These are phyloP conservation scores for Oophaga sylvatica DNA, from an alignment of 2,797 vertebrate species.

Conservation along the genomic window DNA sequence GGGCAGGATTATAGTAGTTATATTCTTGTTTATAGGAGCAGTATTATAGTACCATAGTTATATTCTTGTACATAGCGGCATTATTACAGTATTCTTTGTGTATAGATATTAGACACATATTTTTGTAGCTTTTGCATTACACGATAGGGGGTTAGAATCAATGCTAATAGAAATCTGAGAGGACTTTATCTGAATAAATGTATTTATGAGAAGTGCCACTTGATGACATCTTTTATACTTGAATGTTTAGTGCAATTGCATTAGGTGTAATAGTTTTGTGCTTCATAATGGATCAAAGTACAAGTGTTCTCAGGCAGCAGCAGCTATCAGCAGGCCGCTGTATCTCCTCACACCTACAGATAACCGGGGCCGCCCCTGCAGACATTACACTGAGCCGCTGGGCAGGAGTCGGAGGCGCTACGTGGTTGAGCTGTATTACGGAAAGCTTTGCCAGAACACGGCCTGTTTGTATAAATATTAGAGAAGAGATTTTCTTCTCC, in stretches of 20 bases:
- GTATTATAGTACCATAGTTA: too few relatives aligned
- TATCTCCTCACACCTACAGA: slow-evolving; percentile 1
- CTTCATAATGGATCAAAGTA: background rate
- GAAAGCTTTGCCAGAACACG: background rate
- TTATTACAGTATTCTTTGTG: background rate
- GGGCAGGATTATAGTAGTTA: too few relatives aligned
- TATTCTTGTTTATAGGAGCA: too few relatives aligned
- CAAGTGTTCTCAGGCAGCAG: background rate
- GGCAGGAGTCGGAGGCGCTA: background rate
- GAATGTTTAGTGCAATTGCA: background rate
- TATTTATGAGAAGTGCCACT: background rate
- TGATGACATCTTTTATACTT: background rate
- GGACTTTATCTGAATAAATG: background rate
- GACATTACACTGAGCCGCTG: background rate
- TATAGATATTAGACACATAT: background rate
- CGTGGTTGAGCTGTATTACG: too few relatives aligned
- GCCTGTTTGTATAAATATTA: slow-evolving; percentile 39
- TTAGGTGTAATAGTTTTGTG: background rate
- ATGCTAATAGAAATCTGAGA: background rate
- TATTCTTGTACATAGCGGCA: background rate
- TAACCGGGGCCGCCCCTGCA: background rate
- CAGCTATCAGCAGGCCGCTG: background rate
- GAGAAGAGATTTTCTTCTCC: background rate
- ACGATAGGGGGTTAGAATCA: background rate
- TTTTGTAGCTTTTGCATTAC: background rate